Percentiles rank a stretch among this genome's conserved stretches.
phyloP scores from a whole-genome alignment of 2,113 vertebrate genomes.

The Daboia siamensis region DNA sequence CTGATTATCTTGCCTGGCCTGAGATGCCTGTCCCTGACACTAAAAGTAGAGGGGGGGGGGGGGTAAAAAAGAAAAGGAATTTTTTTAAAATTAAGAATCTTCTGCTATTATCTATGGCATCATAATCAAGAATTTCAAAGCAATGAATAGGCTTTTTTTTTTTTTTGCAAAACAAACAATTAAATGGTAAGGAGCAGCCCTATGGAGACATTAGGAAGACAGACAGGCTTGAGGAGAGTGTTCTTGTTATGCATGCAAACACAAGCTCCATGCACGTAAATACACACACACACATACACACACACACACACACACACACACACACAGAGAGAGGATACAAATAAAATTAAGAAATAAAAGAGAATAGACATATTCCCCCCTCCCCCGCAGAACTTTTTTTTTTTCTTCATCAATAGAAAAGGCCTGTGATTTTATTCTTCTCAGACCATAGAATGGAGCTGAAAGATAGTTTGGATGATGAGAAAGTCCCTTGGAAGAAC shows the following conservation, averaged over 20 bases:
- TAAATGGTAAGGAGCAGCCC: slow-evolving; percentile 49
- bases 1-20: slow-evolving; percentile 63
- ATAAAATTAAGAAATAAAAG: slow-evolving; percentile 36
- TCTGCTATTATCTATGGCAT: slow-evolving; percentile 51
- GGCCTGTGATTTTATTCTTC: not conserved
- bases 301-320: not conserved
- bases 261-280: not conserved
- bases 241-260: slow-evolving; percentile 11
- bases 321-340: slow-evolving; percentile 36
- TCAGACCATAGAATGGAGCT: slow-evolving; percentile 17
- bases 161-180: slow-evolving; percentile 55
- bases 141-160: slow-evolving; percentile 40
- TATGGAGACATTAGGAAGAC: slow-evolving; percentile 27
- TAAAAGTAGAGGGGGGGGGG: slow-evolving; percentile 15
- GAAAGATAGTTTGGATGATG: slow-evolving; percentile 19
- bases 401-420: not conserved
- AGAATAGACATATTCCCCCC: slow-evolving; percentile 6
- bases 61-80: not conserved
- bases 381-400: slow-evolving; percentile 22
- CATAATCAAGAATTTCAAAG: slow-evolving; percentile 60
- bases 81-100: slow-evolving; percentile 65
- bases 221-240: slow-evolving; percentile 29
- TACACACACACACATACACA: not conserved
- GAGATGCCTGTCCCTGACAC: slow-evolving; percentile 49
- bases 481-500: slow-evolving; percentile 44